Conservation (phyloP, 2,113 vertebrate genomes). For the Caranx melampygus region DNA sequence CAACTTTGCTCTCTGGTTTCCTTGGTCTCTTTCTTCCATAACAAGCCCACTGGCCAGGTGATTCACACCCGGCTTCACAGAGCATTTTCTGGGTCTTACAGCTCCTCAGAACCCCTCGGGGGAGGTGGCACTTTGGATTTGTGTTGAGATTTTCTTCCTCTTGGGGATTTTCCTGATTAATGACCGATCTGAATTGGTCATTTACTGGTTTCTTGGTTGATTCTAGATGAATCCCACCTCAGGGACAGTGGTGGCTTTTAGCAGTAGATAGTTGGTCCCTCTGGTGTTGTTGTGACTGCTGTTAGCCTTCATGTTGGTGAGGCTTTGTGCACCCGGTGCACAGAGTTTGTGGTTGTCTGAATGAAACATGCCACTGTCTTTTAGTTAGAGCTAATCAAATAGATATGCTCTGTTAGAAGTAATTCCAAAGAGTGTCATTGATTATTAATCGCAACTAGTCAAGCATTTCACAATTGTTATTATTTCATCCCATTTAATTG, state of each 20-base stretch:
- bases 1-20: conserved; percentile 60
- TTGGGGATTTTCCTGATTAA: not conserved
- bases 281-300: conserved; percentile 47
- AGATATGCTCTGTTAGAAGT: conserved; percentile 1
- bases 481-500: not conserved
- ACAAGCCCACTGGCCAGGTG: conserved; percentile 23
- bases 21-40: conserved; percentile 59
- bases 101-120: conserved; percentile 5
- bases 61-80: not conserved
- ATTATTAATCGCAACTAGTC: conserved; percentile 8
- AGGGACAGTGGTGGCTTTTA: conserved; percentile 35
- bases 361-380: conserved; percentile 55
- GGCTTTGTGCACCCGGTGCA: conserved; percentile 34
- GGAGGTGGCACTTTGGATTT: not conserved
- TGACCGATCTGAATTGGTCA: conserved; percentile 2
- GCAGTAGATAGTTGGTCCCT: conserved; percentile 30
- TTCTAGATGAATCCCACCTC: not conserved
- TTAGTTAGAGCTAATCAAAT: conserved; percentile 5
- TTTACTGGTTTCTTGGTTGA: conserved; percentile 16
- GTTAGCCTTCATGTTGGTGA: conserved; percentile 42
- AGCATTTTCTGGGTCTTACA: conserved; percentile 2
- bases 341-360: conserved; percentile 43
- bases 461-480: not conserved
- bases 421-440: not conserved
- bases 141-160: conserved; percentile 7